Base-by-base conservation (phyloP, 2,888 invertebrate species). In the Charanyca ferruginea region DNA sequence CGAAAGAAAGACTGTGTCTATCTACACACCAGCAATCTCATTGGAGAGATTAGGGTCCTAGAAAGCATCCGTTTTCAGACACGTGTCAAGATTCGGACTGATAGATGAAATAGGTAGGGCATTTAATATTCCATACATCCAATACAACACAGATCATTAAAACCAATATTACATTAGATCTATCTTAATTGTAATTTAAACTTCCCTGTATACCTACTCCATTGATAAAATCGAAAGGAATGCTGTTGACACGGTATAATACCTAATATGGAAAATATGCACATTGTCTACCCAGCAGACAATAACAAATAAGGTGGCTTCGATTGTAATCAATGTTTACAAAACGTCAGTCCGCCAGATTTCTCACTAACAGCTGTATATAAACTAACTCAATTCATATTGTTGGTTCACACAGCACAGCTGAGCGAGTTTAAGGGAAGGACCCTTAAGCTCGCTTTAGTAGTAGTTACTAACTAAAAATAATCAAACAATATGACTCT, bases 251-350 rank as follows among this genome's bases (percentile, higher is more conserved):
- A 8, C 23, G 53, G 5, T 35, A 35, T 3, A 16, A 16, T 38
- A 38, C 5, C 38, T 38, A 38, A 38, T 38, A 77, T 83, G 85
- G 79, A 81, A 83, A 85, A 63, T 61, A 38, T 38, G 16, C 16
- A 55, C 69, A 81, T 74, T 81, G 76, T 78, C 65, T 70, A 60
- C 59, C 72, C 79, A 75, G 61, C 71, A 72, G 76, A 84, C 83
- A 84, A 82, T 81, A 74, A 79, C 75, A 68, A 70, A 49, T 66
- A 51, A 72, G 68, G 74, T 59, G 77, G 65, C 69, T 55, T 55
- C 84, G 67, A 86, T 88, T 87, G 85, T 87, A 55, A 62, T 61
- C 65, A 69, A 69, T 90, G 87, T 89, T 91, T 90, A 86, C 81
- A 77, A 81, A 87, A 69, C 38, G 85, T n/a, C 72, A 23, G 47